Base-by-base conservation (phyloP, 1,140 invertebrate species). In the Trichonephila clavipes region DNA sequence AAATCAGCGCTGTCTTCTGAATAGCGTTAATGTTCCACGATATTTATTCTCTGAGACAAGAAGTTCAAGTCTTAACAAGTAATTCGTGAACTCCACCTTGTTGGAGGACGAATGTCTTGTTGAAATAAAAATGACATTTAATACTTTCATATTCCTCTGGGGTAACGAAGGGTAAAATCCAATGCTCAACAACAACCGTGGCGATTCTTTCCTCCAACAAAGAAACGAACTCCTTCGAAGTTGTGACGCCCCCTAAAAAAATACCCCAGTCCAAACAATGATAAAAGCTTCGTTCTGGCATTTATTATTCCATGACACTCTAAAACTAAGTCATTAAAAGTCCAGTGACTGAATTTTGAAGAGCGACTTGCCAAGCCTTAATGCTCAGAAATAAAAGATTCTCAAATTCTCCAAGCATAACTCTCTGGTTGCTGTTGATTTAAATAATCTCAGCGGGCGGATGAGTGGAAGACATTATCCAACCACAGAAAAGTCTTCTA, bases 321-420 rank as follows among this genome's bases (percentile, higher is more conserved):
- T 40, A 88, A 64, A 88, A 64, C 86, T 64, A 64, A 88, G 86
- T 88, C 86, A 88, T 88, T 88, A 88, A 88, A 88, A 88, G 21
- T 88, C 86, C 40, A 64, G 86, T 64, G 86, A 64, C 24, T 88
- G 86, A 64, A 88, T 88, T 51, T 59, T 85, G 83, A 85, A 85
- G 83, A 85, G 83, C n/a, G 40, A 77, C 72, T 77, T 77, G 72
- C 40, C 81, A 83, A 61, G 82, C 86, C 51, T 64, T 88, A 88
- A 88, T 88, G 86, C 86, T 21, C 86, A 64, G 59, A 88, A 64
- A 88, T 88, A 88, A 88, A 88, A 88, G 86, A 24, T 16, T 19
- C 51, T 88, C 86, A 64, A 88, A 88, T 88, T 88, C 86, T 18
- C 86, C 59, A 64, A 24, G 86, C 86, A 88, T 64, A 28, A 28